Conservation (phyloP, 2,113 vertebrate species). For the Brevimyrus niger region DNA sequence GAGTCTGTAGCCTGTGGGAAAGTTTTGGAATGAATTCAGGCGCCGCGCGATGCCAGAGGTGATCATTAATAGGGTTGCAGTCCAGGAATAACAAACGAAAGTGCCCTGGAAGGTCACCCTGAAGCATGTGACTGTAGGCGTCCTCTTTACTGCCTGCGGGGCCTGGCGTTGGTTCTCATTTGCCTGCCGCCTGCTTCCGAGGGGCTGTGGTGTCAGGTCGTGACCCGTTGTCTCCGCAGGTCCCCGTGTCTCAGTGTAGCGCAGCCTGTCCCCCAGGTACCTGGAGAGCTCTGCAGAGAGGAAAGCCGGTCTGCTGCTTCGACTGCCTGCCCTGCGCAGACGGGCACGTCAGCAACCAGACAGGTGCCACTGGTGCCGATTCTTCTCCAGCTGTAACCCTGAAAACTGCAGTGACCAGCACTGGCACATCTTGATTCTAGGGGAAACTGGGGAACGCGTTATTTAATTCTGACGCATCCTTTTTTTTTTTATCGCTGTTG, state of each 20-base stretch:
- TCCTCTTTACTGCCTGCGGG: not conserved
- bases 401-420: not conserved
- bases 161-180: not conserved
- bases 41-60: not conserved
- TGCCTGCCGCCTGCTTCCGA: not conserved
- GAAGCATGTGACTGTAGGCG: not conserved
- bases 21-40: conserved; percentile 3
- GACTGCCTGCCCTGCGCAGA: conserved; percentile 45
- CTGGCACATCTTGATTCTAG: not conserved
- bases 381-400: not conserved
- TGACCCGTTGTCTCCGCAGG: conserved; percentile 15
- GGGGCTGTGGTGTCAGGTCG: not conserved
- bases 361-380: conserved; percentile 37
- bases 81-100: conserved; percentile 6
- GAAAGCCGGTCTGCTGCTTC: conserved; percentile 46
- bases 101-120: not conserved
- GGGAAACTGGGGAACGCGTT: not conserved
- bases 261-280: conserved; percentile 37
- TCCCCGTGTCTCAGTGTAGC: conserved; percentile 44
- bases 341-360: conserved; percentile 45
- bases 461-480: not conserved
- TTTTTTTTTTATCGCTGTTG: not conserved
- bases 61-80: not conserved
- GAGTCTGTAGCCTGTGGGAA: not conserved
- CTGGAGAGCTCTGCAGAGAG: conserved; percentile 42